phyloP scores from a whole-genome alignment of 2,113 vertebrate species.

The Merops nubicus region DNA sequence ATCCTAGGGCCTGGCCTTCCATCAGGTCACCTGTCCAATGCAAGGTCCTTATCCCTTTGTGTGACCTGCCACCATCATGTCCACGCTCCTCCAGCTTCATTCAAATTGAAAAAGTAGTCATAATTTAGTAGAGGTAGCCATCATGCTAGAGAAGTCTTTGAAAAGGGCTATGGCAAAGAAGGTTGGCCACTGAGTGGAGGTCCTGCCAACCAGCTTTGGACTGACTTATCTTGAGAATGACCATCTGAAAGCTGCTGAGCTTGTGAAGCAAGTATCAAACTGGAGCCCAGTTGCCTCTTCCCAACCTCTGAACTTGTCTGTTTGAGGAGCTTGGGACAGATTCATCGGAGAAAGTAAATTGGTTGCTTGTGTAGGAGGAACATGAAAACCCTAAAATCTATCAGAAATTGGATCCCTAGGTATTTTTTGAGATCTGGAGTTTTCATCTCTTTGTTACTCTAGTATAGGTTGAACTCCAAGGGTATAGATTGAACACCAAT shows the following conservation, averaged over 20 bases:
- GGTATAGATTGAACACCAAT: fast-evolving
- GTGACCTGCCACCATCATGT: fast-evolving
- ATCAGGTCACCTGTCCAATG: neutral
- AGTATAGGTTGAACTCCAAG: neutral
- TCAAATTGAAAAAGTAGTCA: neutral
- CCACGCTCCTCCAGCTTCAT: neutral
- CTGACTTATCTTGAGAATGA: neutral
- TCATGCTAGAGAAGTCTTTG: neutral
- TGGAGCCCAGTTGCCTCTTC: neutral
- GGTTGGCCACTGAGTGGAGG: neutral
- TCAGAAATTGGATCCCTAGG: neutral
- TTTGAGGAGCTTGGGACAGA: neutral
- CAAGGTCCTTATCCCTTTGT: neutral
- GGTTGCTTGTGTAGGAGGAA: neutral
- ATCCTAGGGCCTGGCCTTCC: neutral
- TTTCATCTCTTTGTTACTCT: neutral
- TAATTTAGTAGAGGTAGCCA: neutral
- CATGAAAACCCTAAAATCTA: neutral
- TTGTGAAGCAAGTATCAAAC: neutral
- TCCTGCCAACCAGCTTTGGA: neutral
- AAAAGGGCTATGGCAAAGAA: neutral
- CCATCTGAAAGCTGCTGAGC: neutral
- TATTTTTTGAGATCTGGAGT: neutral
- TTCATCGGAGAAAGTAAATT: fast-evolving
- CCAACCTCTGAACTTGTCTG: neutral